Conservation (phyloP, 2,113 vertebrate genomes). For the Malurus cyaneus region DNA sequence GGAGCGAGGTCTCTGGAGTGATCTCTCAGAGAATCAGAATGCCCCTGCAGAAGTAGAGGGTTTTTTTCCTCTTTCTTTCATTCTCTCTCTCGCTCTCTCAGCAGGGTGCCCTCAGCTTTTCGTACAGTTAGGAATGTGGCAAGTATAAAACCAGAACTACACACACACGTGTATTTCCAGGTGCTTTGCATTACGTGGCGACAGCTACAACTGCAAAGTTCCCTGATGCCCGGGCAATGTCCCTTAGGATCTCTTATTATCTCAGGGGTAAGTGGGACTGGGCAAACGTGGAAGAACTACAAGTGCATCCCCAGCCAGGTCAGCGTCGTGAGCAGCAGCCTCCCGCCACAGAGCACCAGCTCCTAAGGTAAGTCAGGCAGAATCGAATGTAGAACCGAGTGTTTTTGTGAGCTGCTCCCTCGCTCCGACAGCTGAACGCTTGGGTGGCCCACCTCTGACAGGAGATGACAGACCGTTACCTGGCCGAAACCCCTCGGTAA, state of each 20-base stretch:
- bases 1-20: rapidly evolving
- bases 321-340: rapidly evolving
- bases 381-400: rapidly evolving
- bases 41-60: rapidly evolving
- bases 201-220: rapidly evolving
- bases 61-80: too few species aligned
- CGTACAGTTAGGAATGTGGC: rapidly evolving
- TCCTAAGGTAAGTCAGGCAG: rapidly evolving
- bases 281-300: rapidly evolving
- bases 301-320: rapidly evolving
- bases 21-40: background rate
- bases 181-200: background rate
- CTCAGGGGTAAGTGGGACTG: rapidly evolving
- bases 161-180: rapidly evolving
- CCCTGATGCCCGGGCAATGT: rapidly evolving
- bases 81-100: background rate
- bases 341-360: rapidly evolving
- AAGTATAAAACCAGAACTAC: rapidly evolving
- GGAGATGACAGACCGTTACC: rapidly evolving
- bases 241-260: rapidly evolving
- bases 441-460: rapidly evolving
- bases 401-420: too few species aligned
- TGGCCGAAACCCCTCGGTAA: rapidly evolving
- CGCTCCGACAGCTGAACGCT: rapidly evolving
- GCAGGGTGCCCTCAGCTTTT: background rate